Base-by-base conservation (phyloP, 2,888 invertebrate genomes). In the Amphipoea lucens region DNA sequence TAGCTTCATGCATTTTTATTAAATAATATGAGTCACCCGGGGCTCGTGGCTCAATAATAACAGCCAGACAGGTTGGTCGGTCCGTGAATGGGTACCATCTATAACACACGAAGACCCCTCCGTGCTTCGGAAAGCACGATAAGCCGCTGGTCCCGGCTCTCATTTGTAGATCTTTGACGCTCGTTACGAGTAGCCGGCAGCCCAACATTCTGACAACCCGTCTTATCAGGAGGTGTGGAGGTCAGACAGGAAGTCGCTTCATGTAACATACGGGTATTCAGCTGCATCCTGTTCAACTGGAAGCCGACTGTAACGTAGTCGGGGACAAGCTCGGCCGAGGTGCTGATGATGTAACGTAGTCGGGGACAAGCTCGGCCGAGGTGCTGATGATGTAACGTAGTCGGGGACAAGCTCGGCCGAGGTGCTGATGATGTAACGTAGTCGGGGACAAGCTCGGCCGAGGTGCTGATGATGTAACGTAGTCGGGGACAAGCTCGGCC, bases 1-100 rank as follows among this genome's bases (percentile, higher is more conserved):
- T n/a, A 82, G 1, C 29, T 29, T 29, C 54, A 36, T 57, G 20
- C 23, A 29, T 14, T n/a, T 67, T 80, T 54, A 45, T 80, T 54
- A 40, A 60, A 67, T 82, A 54, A n/a, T 48, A 48, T 12, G 12
- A 48, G 48, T 48, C 48, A 48, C 48, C 48, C 12, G 14, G 48
- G 48, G 14, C 2, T 20, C 11, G 4, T n/a, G 11, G 5, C 62
- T 29, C 6, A 1, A 62, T 60, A n/a, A 12, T 60, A 60, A 54
- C 54, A 20, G 54, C 20, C 20, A 54, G 7, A 7, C 20, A 2
- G 7, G 20, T 23, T 6, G 20, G 54, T 54, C 57, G 54, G 23
- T 3, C 23, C 23, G 9, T 23, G 57, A 23, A 57, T 3, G 54
- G 54, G 20, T 23, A 54, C 2, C 54, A 9, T 57, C 7, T 23